Evolutionary conservation across 1,140 invertebrate species (phyloP).

Genomic region (Tachypleus tridentatus): DNA sequence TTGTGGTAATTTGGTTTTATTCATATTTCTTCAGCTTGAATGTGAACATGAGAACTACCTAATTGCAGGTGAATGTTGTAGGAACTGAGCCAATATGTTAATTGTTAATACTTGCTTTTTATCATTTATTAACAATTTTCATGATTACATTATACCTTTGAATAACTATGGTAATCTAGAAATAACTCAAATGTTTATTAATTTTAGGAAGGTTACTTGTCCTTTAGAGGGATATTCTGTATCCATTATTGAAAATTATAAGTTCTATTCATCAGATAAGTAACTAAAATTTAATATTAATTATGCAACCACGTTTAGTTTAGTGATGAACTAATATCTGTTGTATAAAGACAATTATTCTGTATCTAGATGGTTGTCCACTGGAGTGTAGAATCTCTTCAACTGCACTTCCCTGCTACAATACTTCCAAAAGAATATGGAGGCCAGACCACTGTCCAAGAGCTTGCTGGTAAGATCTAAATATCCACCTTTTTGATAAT

Average conservation of each 20-base stretch:
- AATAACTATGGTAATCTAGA: no score
- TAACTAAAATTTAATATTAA: neutral
- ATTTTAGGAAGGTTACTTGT: neutral
- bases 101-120: no score
- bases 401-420: conserved; percentile 50
- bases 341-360: no score
- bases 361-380: conserved; percentile 46
- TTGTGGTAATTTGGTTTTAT: no score
- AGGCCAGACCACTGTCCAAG: conserved; percentile 55
- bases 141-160: no score
- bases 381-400: conserved; percentile 52
- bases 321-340: conserved; percentile 1
- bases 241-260: neutral
- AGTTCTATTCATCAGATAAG: neutral
- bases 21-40: no score
- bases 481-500: no score
- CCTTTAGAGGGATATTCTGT: neutral
- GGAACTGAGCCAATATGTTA: no score
- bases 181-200: no score
- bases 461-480: conserved; percentile 57
- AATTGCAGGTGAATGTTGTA: no score
- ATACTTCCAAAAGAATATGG: conserved; percentile 77
- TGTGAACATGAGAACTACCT: no score
- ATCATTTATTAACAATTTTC: no score
- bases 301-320: conserved; percentile 6